Base-by-base conservation (phyloP, 1,140 invertebrate species). In the Philotrypesis tridentata region DNA sequence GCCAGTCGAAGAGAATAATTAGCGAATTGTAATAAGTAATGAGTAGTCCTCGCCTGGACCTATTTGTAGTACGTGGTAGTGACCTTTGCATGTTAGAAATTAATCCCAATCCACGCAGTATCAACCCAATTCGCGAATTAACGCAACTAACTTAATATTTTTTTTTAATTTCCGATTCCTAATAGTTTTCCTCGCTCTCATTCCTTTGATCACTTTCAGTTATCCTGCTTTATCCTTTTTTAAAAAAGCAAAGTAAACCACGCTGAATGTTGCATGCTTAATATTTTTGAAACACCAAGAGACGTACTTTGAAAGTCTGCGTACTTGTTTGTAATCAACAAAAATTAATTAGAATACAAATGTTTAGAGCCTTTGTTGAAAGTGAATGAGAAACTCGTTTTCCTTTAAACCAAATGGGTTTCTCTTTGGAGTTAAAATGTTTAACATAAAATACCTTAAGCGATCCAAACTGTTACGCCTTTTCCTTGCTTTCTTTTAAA, bases 61-160 rank as follows among this genome's bases (percentile, higher is more conserved):
- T 85, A 79, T 84, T 65, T 83, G 80, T 86, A 86, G 85, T 87
- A 85, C 83, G 84, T 85, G 84, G 85, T 88, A 90, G 85, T 85
- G 80, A 87, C 86, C 87, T 89, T 75, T 90, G 89, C 89, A 89
- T 89, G 89, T 80, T 87, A 84, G 85, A 88, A 67, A 68, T 72
- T 21, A 78, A 71, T 23, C 11, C 25, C 61, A 78, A 79, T 79
- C 75, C 82, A 83, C 82, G 71, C 76, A 83, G 31, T 79, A 25
- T 25, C 68, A 14, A 79, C 71, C 60, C 14, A 68, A 55, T 72
- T 68, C 61, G 67, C 70, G 70, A 79, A 82, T 60, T 78, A 79
- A 74, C 55, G 37, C 37, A 67, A 68, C 67, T 60, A 77, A 77
- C 23, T 23, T 14, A 11, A 48, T 65, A 37, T 60, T 63, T 60